phyloP scores from a whole-genome alignment of 1,140 invertebrate genomes.

The Holcopasites calliopsidis region DNA sequence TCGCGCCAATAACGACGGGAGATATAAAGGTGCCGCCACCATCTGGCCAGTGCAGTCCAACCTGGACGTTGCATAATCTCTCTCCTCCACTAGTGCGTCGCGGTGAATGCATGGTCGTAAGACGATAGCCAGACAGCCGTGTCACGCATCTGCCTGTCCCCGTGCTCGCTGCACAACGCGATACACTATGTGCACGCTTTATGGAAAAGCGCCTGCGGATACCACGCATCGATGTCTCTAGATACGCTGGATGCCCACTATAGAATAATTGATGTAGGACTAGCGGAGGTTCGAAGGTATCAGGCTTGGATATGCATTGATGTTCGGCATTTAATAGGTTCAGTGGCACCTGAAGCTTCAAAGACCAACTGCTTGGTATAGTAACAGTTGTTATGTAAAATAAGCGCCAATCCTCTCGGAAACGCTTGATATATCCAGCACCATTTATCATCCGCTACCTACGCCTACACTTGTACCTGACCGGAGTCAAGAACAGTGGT shows the following conservation, averaged over 20 bases:
- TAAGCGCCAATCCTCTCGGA: no score
- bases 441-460: no score
- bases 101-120: conserved; percentile 25
- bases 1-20: conserved; percentile 68
- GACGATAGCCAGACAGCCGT: conserved; percentile 62
- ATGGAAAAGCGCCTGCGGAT: conserved; percentile 24
- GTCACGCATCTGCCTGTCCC: conserved; percentile 73
- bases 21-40: conserved; percentile 74
- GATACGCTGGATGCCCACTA: conserved; percentile 6
- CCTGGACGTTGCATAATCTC: conserved; percentile 72
- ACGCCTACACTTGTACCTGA: no score
- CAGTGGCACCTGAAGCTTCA: no score
- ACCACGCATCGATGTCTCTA: not conserved
- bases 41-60: conserved; percentile 63
- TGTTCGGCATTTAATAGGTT: no score
- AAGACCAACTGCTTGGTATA: no score
- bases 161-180: not conserved
- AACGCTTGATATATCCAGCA: no score
- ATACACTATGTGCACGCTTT: not conserved
- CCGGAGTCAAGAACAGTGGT: not conserved
- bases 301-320: no score
- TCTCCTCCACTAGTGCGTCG: not conserved
- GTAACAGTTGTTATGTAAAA: no score
- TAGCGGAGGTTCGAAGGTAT: no score
- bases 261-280: no score